phyloP scores from a whole-genome alignment of 2,113 vertebrate genomes.

The Pipa parva region DNA sequence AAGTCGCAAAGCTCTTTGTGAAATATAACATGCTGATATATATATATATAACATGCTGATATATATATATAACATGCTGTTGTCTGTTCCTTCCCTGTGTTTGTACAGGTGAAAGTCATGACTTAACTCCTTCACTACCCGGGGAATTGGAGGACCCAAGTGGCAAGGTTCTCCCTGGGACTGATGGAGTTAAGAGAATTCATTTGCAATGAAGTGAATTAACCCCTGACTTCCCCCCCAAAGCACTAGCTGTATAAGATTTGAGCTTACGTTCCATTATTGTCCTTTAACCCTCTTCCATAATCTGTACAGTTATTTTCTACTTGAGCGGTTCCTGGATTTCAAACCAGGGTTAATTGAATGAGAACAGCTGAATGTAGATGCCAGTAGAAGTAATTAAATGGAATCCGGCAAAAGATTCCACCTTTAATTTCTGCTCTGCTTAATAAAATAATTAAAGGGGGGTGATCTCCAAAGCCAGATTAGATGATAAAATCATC shows the following conservation, averaged over 20 bases:
- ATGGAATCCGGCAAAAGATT: neutral
- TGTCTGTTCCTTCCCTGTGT: neutral
- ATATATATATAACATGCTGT: slow-evolving; percentile 16
- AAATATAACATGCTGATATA: slow-evolving; percentile 18
- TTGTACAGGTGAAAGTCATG: neutral
- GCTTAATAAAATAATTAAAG: too few species aligned
- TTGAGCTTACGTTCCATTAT: neutral
- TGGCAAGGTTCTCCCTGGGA: neutral
- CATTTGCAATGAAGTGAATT: neutral
- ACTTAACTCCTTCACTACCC: slow-evolving; percentile 14
- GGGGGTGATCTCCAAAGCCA: too few species aligned
- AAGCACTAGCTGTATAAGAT: neutral
- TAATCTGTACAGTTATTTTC: slow-evolving; percentile 25
- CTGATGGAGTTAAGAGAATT: neutral
- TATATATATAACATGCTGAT: too few species aligned
- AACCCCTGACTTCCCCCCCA: neutral
- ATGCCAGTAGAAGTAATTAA: slow-evolving; percentile 32
- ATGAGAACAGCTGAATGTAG: slow-evolving; percentile 15
- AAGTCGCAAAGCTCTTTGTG: slow-evolving; percentile 10
- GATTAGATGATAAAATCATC: too few species aligned
- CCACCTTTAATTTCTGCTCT: neutral
- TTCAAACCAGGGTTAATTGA: slow-evolving; percentile 24
- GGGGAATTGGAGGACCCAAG: neutral
- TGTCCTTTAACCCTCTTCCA: slow-evolving; percentile 14
- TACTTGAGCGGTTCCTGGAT: slow-evolving; percentile 11